phyloP scores from a whole-genome alignment of 2,888 invertebrate genomes.

The Heteromurus nitidus region DNA sequence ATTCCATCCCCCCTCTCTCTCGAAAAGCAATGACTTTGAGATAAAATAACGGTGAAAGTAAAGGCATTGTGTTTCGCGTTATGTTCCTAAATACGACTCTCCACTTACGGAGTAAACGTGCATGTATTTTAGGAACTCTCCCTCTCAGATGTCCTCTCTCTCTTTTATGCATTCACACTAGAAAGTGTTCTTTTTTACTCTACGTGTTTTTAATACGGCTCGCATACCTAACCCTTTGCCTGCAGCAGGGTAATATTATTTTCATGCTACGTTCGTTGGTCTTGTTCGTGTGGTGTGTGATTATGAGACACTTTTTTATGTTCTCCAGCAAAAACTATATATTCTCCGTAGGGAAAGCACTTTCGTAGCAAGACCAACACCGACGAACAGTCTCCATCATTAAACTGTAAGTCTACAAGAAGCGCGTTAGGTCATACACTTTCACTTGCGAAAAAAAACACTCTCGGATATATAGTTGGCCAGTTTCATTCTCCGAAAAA shows the following conservation, averaged over 20 bases:
- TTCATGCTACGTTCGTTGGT: slow-evolving; percentile 40
- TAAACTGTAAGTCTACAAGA: neutral
- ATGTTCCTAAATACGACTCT: neutral
- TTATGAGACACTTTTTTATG: slow-evolving; percentile 66
- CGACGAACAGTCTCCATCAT: neutral
- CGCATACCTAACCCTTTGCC: slow-evolving; percentile 47
- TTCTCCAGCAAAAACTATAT: slow-evolving; percentile 40
- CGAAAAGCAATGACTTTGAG: slow-evolving; percentile 20
- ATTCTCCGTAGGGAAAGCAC: slow-evolving; percentile 23
- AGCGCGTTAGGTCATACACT: too few species aligned
- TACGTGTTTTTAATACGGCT: slow-evolving; percentile 24
- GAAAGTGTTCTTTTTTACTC: slow-evolving; percentile 13
- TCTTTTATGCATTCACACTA: slow-evolving; percentile 6
- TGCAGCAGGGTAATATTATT: slow-evolving; percentile 50
- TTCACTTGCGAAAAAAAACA: too few species aligned
- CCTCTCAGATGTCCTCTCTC: slow-evolving; percentile 20
- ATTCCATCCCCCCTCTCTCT: neutral
- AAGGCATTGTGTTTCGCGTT: neutral
- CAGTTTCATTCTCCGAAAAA: neutral
- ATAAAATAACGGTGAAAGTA: slow-evolving; percentile 8
- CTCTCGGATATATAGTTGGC: slow-evolving; percentile 7
- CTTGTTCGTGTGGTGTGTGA: slow-evolving; percentile 58
- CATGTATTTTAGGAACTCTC: neutral
- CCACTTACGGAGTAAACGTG: neutral
- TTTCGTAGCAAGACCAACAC: neutral